These are phyloP conservation scores for Aptenodytes forsteri DNA, from an alignment of 2,113 vertebrate genomes.

Conservation along the genomic window DNA sequence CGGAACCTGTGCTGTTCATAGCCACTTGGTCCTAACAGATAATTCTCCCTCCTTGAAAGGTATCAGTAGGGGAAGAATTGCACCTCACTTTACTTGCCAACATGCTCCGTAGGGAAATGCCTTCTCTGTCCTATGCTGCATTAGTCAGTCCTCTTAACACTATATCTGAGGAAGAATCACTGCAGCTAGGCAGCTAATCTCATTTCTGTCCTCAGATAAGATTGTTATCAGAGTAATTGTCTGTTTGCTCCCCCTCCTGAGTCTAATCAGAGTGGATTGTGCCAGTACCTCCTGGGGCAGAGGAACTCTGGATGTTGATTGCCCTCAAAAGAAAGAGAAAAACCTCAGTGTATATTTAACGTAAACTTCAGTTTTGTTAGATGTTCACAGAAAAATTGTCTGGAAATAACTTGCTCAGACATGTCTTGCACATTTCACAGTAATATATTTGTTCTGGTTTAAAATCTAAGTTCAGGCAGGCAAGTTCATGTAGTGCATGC, in stretches of 20 bases:
- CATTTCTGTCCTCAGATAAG: conserved; percentile 43
- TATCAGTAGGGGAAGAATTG: not conserved
- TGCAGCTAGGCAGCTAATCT: not conserved
- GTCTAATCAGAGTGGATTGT: conserved; percentile 32
- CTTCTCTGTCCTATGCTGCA: not conserved
- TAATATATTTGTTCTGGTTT: not conserved
- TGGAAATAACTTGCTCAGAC: not conserved
- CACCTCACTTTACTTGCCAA: not conserved
- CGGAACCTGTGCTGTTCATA: not conserved
- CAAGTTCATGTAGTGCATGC: not conserved
- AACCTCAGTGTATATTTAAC: not conserved
- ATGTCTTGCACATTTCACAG: not conserved
- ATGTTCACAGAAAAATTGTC: not conserved
- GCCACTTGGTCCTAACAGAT: not conserved
- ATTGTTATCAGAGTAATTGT: conserved; percentile 41
- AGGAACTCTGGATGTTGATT: conserved; percentile 2
- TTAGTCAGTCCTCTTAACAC: not conserved
- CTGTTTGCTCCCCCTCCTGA: conserved; percentile 20
- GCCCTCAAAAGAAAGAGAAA: conserved; percentile 18
- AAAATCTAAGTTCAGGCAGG: not conserved
- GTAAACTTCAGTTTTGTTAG: conserved; percentile 33
- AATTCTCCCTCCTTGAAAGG: not conserved
- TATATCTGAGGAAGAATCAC: not conserved
- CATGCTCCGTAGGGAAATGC: not conserved
- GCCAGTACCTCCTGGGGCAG: conserved; percentile 17